Conservation (phyloP, 2,113 vertebrate genomes). For the Grantiella picta region DNA sequence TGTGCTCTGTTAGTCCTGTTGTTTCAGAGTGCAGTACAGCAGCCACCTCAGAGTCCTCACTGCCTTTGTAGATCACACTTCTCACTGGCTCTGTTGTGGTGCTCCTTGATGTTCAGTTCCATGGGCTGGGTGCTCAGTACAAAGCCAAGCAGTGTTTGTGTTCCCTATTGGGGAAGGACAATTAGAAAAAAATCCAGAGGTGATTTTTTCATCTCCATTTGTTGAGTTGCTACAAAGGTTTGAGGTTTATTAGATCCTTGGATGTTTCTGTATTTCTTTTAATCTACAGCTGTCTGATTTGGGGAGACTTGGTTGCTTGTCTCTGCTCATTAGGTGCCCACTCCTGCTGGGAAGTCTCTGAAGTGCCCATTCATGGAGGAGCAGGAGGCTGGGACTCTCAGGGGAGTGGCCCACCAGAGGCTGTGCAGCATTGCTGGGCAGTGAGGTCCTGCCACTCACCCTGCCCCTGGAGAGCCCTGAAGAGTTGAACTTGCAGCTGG, state of each 20-base stretch:
- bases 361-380: not conserved
- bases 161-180: not conserved
- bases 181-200: not conserved
- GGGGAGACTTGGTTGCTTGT: not conserved
- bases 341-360: not conserved
- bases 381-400: not conserved
- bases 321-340: not conserved
- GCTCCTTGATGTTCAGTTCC: not conserved
- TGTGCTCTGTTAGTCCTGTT: not conserved
- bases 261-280: not conserved
- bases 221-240: not conserved
- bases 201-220: not conserved
- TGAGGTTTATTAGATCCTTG: not conserved
- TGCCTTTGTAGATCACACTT: rapidly evolving
- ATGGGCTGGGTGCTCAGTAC: not conserved
- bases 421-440: not conserved
- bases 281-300: not conserved
- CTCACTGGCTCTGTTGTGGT: not conserved
- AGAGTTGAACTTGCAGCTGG: not conserved
- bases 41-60: not conserved
- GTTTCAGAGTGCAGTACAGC: not conserved
- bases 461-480: not conserved
- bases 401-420: rapidly evolving
- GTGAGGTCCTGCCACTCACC: not conserved
- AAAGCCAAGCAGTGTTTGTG: not conserved